phyloP scores from a whole-genome alignment of 2,113 vertebrate species.

The Lycaon pictus region DNA sequence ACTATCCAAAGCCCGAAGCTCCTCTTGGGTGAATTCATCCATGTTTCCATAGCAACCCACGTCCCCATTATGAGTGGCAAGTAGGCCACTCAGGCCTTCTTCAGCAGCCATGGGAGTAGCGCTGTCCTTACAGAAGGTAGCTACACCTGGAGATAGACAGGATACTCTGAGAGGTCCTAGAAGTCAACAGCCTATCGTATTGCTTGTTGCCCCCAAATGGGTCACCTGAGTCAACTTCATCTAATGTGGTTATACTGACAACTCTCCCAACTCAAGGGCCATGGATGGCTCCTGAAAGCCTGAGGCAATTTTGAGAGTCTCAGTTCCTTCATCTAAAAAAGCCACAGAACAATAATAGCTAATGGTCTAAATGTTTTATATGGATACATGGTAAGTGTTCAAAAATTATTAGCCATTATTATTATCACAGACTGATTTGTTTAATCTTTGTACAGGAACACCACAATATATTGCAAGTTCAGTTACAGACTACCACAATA shows the following conservation, averaged over 20 bases:
- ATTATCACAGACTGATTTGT: slow-evolving; percentile 6
- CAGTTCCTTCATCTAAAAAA: slow-evolving; percentile 44
- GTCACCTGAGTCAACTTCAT: slow-evolving; percentile 27
- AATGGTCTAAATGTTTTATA: slow-evolving; percentile 59
- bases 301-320: slow-evolving; percentile 28
- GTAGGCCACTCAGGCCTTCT: slow-evolving; percentile 92
- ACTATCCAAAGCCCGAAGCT: slow-evolving; percentile 91
- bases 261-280: slow-evolving; percentile 23
- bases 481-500: not conserved
- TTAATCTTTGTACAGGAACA: not conserved
- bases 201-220: not conserved
- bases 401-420: slow-evolving; percentile 11
- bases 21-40: slow-evolving; percentile 89
- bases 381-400: not conserved
- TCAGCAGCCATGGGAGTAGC: slow-evolving; percentile 92
- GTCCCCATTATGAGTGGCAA: slow-evolving; percentile 86
- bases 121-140: slow-evolving; percentile 92
- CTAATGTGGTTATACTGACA: not conserved
- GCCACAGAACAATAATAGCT: slow-evolving; percentile 24
- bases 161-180: slow-evolving; percentile 29
- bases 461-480: not conserved
- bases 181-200: not conserved
- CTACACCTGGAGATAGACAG: slow-evolving; percentile 87
- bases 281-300: not conserved
- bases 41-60: slow-evolving; percentile 91